A percentile compares a stretch with the other conserved stretches of the same genome.
phyloP scores from a whole-genome alignment of 2,113 vertebrate genomes.

The Megatriorchis doriae region DNA sequence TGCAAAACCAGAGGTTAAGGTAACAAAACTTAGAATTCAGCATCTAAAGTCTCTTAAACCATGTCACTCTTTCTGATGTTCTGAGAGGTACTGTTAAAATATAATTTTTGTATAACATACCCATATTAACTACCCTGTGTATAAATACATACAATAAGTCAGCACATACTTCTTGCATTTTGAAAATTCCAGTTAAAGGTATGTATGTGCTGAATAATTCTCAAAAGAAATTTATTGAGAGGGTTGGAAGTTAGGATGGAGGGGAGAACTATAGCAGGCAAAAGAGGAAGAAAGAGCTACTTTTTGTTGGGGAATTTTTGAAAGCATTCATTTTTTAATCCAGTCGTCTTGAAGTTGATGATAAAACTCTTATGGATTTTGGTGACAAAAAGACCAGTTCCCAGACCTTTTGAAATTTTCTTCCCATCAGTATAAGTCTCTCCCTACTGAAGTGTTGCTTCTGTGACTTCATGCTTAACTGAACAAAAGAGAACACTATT shows the following conservation, averaged over 20 bases:
- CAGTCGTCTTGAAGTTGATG: not conserved
- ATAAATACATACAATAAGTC: not conserved
- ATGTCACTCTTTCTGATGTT: not conserved
- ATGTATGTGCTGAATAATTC: not conserved
- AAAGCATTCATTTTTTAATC: not conserved
- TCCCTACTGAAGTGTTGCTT: not conserved
- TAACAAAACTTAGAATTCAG: not conserved
- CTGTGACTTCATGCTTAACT: constrained; percentile 2
- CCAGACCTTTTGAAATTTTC: constrained; percentile 2
- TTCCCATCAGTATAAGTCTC: not conserved
- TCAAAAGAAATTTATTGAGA: not conserved
- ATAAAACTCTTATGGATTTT: not conserved
- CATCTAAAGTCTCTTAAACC: not conserved
- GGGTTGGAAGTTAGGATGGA: not conserved
- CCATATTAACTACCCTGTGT: not conserved
- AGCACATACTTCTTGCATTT: not conserved
- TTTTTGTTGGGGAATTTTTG: not conserved
- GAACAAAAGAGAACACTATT: constrained; percentile 7
- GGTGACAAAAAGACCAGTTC: not conserved
- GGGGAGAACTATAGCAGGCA: not conserved
- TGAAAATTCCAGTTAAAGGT: not conserved
- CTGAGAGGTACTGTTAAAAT: not conserved
- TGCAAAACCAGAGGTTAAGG: not conserved
- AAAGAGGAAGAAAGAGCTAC: not conserved
- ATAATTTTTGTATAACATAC: not conserved